Evolutionary conservation across 2,113 vertebrate species (phyloP).

Genomic region (Psittacus erithacus): DNA sequence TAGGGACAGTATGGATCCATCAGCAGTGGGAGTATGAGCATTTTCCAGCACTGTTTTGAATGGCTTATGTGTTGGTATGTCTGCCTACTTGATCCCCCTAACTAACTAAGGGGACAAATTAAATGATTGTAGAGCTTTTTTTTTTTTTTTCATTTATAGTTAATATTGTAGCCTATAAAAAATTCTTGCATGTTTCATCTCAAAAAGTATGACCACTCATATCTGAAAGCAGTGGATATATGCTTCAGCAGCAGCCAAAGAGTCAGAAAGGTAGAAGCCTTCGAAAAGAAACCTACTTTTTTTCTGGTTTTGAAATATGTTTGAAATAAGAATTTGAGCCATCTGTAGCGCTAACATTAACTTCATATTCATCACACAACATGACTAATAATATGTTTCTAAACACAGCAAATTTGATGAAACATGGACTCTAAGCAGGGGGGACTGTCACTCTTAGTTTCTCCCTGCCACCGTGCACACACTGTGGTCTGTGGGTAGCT

Average conservation of each 20-base stretch:
- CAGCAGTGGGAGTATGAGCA: background rate
- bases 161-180: background rate
- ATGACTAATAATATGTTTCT: background rate
- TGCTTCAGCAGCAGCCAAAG: background rate
- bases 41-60: background rate
- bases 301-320: background rate
- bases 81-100: background rate
- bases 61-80: background rate
- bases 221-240: background rate
- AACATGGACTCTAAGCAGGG: background rate
- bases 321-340: background rate
- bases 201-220: background rate
- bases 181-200: background rate
- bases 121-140: background rate
- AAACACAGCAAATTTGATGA: background rate
- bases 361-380: background rate
- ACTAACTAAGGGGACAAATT: background rate
- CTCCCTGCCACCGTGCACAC: background rate
- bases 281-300: background rate
- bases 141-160: background rate
- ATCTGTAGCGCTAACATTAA: background rate
- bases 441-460: background rate
- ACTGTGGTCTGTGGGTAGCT: background rate
- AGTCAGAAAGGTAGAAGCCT: background rate
- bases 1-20: background rate